phyloP scores from a whole-genome alignment of 92 coral and sea anemone species.

The Epizoanthus rinbou region DNA sequence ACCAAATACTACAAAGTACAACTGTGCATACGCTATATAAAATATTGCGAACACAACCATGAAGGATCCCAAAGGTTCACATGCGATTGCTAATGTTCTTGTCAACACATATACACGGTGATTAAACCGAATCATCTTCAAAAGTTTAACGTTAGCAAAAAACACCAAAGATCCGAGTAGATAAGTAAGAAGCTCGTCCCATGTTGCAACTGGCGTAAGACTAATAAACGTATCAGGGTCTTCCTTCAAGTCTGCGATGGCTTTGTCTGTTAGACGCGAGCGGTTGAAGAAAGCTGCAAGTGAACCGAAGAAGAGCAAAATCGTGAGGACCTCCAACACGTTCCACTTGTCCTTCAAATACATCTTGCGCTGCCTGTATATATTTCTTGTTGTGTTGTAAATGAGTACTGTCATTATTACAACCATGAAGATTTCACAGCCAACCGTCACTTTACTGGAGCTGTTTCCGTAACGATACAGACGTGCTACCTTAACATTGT shows the following conservation, averaged over 20 bases:
- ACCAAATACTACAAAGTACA: slow-evolving; percentile 78
- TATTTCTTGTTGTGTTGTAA: slow-evolving; percentile 71
- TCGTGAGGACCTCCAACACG: slow-evolving; percentile 70
- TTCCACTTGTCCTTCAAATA: slow-evolving; percentile 91
- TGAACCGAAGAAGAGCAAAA: slow-evolving; percentile 65
- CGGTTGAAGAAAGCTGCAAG: slow-evolving; percentile 78
- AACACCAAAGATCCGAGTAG: slow-evolving; percentile 77
- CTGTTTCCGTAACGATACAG: slow-evolving; percentile 69
- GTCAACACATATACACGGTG: slow-evolving; percentile 86
- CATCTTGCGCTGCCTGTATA: slow-evolving; percentile 55
- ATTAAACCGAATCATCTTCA: slow-evolving; percentile 89
- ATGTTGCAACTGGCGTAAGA: slow-evolving; percentile 72
- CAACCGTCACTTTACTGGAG: slow-evolving; percentile 65
- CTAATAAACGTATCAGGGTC: slow-evolving; percentile 73
- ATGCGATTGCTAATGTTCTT: slow-evolving; percentile 74
- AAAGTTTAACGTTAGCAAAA: slow-evolving; percentile 86
- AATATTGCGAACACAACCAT: slow-evolving; percentile 75
- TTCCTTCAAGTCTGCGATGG: slow-evolving; percentile 62
- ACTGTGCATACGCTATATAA: slow-evolving; percentile 71
- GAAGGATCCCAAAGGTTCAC: slow-evolving; percentile 73
- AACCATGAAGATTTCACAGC: slow-evolving; percentile 75
- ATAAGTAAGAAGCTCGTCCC: slow-evolving; percentile 86
- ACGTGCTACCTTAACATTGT: slow-evolving; percentile 77
- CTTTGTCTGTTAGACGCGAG: slow-evolving; percentile 60
- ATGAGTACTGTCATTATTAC: slow-evolving; percentile 65